phyloP scores from a whole-genome alignment of 1,140 invertebrate genomes.

The Sarcophaga peregrina region DNA sequence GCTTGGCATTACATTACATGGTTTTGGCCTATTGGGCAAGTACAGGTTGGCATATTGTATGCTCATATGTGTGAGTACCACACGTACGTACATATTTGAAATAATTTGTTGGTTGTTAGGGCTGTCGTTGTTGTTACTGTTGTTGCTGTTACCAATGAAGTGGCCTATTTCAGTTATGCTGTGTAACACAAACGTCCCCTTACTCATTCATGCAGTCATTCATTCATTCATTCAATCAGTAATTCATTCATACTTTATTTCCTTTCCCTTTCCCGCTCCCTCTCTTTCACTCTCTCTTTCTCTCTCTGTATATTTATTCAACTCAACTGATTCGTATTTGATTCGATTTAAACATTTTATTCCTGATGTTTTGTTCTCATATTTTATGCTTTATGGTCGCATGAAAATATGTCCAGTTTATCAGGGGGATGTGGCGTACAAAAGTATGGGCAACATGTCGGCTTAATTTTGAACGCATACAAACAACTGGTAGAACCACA shows the following conservation, averaged over 20 bases:
- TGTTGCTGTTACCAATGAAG: background rate
- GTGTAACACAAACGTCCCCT: background rate
- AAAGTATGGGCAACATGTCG: too few relatives aligned
- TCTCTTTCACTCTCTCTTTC: too few relatives aligned
- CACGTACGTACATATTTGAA: conserved; percentile 21
- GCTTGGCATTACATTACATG: background rate
- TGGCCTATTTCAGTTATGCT: background rate
- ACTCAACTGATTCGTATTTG: conserved; percentile 18
- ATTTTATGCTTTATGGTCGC: conserved; percentile 1
- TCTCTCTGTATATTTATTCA: background rate
- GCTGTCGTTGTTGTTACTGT: background rate
- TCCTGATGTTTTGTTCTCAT: conserved; percentile 18
- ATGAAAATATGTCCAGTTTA: too few relatives aligned
- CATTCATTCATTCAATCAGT: background rate
- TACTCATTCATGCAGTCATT: background rate
- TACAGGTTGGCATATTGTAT: background rate
- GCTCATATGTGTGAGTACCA: background rate
- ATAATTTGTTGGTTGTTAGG: conserved; percentile 5
- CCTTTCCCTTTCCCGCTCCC: too few relatives aligned
- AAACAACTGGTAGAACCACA: too few relatives aligned
- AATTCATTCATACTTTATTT: too few relatives aligned
- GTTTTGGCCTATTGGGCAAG: background rate
- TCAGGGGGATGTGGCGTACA: too few relatives aligned
- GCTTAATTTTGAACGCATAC: too few relatives aligned
- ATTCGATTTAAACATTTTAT: conserved; percentile 15